Percentiles rank a stretch among this genome's conserved stretches.
phyloP scores from a whole-genome alignment of 1,140 invertebrate genomes.

The Thaumatotibia leucotreta region DNA sequence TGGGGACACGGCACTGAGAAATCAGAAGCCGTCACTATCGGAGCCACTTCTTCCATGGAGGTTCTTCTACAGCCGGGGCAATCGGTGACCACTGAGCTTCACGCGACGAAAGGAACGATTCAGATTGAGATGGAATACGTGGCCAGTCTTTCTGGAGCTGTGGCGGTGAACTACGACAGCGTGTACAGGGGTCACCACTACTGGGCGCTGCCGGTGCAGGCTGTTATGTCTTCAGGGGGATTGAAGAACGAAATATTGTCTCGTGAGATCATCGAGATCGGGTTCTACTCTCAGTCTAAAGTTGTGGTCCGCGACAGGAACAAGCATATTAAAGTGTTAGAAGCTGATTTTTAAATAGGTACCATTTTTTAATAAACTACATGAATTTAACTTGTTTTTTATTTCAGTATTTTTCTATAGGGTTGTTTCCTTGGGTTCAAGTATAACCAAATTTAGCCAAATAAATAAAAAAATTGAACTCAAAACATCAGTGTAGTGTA shows the following conservation, averaged over 20 bases:
- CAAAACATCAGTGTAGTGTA: no score
- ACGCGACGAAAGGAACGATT: constrained; percentile 24
- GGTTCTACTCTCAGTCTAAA: constrained; percentile 29
- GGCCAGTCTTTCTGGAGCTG: constrained; percentile 31
- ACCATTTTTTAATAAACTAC: not conserved
- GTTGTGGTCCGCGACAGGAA: constrained; percentile 28
- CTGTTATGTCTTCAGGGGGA: constrained; percentile 22
- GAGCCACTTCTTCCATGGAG: constrained; percentile 22
- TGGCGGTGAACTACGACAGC: constrained; percentile 33
- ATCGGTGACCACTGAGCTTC: constrained; percentile 23
- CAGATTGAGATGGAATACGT: constrained; percentile 37
- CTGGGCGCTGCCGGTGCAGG: constrained; percentile 33
- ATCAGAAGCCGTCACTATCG: constrained; percentile 24
- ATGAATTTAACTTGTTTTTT: not conserved
- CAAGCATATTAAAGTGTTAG: not conserved
- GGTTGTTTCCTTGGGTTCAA: no score
- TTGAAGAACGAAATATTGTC: constrained; percentile 21
- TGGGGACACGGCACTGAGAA: constrained; percentile 30
- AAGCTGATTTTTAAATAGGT: not conserved
- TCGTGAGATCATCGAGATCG: constrained; percentile 31
- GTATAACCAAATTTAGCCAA: no score
- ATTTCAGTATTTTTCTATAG: not conserved
- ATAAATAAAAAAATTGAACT: no score
- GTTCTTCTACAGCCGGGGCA: constrained; percentile 34
- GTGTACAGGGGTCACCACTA: constrained; percentile 36